Conservation (phyloP, 2,888 invertebrate species). For the Allophyes oxyacanthae region DNA sequence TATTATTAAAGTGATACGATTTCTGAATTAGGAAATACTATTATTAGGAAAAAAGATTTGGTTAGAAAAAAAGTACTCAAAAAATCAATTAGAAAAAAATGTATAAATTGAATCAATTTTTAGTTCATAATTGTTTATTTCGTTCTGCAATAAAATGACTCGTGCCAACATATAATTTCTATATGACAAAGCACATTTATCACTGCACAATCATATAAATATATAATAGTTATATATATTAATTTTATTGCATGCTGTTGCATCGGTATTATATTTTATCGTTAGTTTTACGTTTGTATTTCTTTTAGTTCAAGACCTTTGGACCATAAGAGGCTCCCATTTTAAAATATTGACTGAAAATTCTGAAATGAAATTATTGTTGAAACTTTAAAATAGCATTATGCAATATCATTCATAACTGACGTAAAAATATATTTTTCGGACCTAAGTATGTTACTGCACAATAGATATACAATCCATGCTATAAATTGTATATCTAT, state of each 20-base stretch:
- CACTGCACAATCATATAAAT: slow-evolving; percentile 76
- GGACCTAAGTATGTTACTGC: slow-evolving; percentile 33
- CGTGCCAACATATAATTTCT: slow-evolving; percentile 73
- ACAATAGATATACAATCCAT: slow-evolving; percentile 30
- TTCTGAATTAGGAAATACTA: slow-evolving; percentile 59
- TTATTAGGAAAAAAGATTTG: slow-evolving; percentile 51
- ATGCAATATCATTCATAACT: slow-evolving; percentile 50
- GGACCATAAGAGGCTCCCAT: slow-evolving; percentile 67
- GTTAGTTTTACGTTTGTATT: slow-evolving; percentile 66
- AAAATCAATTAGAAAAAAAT: slow-evolving; percentile 27
- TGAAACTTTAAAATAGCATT: slow-evolving; percentile 44
- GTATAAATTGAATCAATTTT: slow-evolving; percentile 39
- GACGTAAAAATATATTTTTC: slow-evolving; percentile 45
- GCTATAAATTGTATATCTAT: slow-evolving; percentile 21
- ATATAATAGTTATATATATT: slow-evolving; percentile 78
- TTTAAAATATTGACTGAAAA: slow-evolving; percentile 66
- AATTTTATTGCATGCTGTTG: slow-evolving; percentile 87
- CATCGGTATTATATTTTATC: slow-evolving; percentile 82
- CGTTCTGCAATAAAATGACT: slow-evolving; percentile 56
- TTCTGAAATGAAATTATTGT: slow-evolving; percentile 53
- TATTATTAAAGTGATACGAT: slow-evolving; percentile 77
- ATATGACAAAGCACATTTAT: slow-evolving; percentile 73
- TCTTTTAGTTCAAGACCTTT: slow-evolving; percentile 55
- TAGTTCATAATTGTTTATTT: slow-evolving; percentile 43
- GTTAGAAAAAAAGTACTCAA: slow-evolving; percentile 37